A percentile compares a stretch with the other conserved stretches of the same genome.
phyloP scores from a whole-genome alignment of 2,888 invertebrate genomes.

The Cataglyphis cursor region DNA sequence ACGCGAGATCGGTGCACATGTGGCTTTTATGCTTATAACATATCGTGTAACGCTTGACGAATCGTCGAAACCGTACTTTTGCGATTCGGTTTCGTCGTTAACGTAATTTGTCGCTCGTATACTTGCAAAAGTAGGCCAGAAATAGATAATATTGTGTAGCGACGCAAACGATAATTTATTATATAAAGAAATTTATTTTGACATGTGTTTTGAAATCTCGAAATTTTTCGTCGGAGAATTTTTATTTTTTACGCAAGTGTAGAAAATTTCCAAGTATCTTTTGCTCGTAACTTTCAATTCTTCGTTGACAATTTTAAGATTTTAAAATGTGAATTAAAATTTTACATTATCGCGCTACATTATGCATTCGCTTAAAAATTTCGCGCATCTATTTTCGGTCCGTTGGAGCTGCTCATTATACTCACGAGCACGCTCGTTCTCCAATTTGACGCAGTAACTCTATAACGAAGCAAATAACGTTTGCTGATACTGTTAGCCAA shows the following conservation, averaged over 20 bases:
- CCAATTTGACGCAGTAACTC: slow-evolving; percentile 50
- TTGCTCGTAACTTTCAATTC: background rate
- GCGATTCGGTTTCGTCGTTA: slow-evolving; percentile 57
- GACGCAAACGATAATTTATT: background rate
- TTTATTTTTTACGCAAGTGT: background rate
- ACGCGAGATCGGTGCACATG: slow-evolving; percentile 65
- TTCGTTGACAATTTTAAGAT: background rate
- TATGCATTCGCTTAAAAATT: slow-evolving; percentile 25
- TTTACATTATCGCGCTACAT: background rate
- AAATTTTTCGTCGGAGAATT: background rate
- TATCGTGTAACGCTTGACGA: slow-evolving; percentile 66
- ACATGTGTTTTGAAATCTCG: background rate
- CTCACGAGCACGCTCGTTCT: slow-evolving; percentile 41
- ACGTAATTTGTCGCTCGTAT: background rate
- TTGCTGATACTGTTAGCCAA: slow-evolving; percentile 51
- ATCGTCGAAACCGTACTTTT: slow-evolving; percentile 32
- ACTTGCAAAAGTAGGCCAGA: background rate
- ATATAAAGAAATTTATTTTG: background rate
- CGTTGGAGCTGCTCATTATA: slow-evolving; percentile 59
- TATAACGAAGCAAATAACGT: slow-evolving; percentile 61
- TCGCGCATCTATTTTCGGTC: slow-evolving; percentile 44
- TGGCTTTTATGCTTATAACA: slow-evolving; percentile 66
- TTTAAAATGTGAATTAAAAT: background rate
- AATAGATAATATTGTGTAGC: background rate
- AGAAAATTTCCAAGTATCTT: background rate